Conservation (phyloP, 2,888 invertebrate genomes). For the Amblyjoppa proteus region DNA sequence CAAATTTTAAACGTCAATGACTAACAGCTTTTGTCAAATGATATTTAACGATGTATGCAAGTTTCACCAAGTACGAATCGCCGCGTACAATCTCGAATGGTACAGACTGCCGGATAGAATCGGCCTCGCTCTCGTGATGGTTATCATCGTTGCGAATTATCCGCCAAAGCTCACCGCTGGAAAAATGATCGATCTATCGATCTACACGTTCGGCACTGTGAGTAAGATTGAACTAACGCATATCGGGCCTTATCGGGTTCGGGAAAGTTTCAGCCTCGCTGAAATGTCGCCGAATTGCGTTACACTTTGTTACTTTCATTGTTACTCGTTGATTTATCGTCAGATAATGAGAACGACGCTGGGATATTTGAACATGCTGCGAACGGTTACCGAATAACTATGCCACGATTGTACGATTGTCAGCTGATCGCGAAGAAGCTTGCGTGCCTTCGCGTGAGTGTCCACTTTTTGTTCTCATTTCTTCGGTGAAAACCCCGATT, state of each 20-base stretch:
- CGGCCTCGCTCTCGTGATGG: slow-evolving; percentile 18
- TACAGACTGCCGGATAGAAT: slow-evolving; percentile 48
- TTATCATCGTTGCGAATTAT: slow-evolving; percentile 35
- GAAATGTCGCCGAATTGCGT: background rate
- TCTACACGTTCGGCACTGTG: slow-evolving; percentile 69
- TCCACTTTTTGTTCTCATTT: background rate
- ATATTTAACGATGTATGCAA: background rate
- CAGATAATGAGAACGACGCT: slow-evolving; percentile 63
- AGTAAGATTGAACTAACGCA: slow-evolving; percentile 41
- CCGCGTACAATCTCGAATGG: slow-evolving; percentile 67
- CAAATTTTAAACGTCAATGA: background rate
- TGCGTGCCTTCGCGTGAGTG: background rate
- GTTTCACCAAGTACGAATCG: background rate
- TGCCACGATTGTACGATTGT: background rate
- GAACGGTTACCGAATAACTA: slow-evolving; percentile 40
- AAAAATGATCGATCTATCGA: slow-evolving; percentile 65
- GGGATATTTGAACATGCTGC: slow-evolving; percentile 54
- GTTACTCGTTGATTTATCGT: background rate
- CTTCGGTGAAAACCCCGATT: background rate
- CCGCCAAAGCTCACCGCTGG: slow-evolving; percentile 52
- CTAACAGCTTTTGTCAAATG: background rate
- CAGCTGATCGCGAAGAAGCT: background rate
- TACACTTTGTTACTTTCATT: background rate
- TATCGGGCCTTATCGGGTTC: background rate
- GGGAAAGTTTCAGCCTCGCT: background rate